Conservation (phyloP, 2,797 vertebrate genomes). For the Hemibagrus guttatus region DNA sequence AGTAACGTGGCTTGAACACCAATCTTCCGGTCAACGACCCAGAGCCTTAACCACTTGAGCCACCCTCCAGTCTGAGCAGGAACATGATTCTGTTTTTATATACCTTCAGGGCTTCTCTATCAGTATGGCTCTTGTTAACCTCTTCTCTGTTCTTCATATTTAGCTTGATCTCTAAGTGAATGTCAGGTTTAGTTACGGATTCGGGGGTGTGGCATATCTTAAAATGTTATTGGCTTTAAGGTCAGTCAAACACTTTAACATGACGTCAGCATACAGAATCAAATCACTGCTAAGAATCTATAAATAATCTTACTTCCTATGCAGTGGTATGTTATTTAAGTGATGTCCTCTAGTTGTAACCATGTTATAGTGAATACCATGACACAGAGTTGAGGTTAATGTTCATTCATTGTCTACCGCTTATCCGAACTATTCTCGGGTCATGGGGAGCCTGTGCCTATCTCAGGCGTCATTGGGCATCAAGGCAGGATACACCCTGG, state of each 20-base stretch:
- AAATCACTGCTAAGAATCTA: background rate
- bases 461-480: no score
- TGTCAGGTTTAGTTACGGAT: background rate
- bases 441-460: no score
- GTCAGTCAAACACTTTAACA: background rate
- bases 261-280: background rate
- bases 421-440: no score
- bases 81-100: background rate
- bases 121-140: background rate
- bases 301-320: background rate
- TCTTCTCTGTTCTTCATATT: background rate
- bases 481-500: no score
- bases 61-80: background rate
- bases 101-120: background rate
- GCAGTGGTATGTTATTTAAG: background rate
- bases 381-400: background rate
- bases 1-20: no score
- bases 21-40: no score
- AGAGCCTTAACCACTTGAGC: no score
- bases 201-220: background rate
- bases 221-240: background rate
- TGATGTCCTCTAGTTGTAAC: background rate
- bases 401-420: no score
- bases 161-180: background rate
- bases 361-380: background rate